Evolutionary conservation across 2,113 vertebrate genomes (phyloP), one percentile per base, ranked within the genome.

Genomic region (Callaeas wilsoni): DNA sequence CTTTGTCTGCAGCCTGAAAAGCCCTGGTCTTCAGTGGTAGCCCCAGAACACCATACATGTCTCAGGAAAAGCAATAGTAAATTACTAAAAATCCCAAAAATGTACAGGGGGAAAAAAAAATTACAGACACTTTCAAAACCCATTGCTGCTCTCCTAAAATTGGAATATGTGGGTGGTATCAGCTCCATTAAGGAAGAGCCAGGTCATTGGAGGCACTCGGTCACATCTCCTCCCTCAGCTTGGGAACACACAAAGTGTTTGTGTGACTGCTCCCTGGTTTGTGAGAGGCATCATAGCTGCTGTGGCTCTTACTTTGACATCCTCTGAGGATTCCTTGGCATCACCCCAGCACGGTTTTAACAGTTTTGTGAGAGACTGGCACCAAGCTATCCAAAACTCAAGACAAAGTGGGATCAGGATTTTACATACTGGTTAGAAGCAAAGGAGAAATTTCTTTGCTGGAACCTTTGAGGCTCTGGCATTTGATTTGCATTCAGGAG

Each of bases 61-160:
- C 27, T 77, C 17, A 55, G 64, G 23, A 57, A 76, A 57, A 53
- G 39, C 22, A 84, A 46, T 2, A 73, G 32, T 46, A 39, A 7
- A 69, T 67, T 7, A 35, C 27, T 78, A 14, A 62, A 81, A 55
- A 25, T 37, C 35, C n/a, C 22, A 2, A 37, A 60, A 63, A 20
- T 0, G 0, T 21, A 20, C 21, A 47, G 53, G 8, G 12, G 17
- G 6, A 52, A 41, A 37, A 62, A 19, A 17, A 59, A 76, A 22
- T 2, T 3, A 10, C 35, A n/a, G 57, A 21, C 20, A 33, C 39
- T 19, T 78, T 79, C 50, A 50, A 77, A 80, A 37, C 13, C 7
- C 6, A 14, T 9, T 47, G 6, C 30, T 94, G 23, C 46, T 65
- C 20, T 86, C 32, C 63, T 80, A 10, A 41, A 56, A 39, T 5